A percentile compares a stretch with the other conserved stretches of the same genome.
These are phyloP conservation scores for Anastrepha ludens DNA, from an alignment of 1,140 invertebrate genomes.

Conservation along the genomic window DNA sequence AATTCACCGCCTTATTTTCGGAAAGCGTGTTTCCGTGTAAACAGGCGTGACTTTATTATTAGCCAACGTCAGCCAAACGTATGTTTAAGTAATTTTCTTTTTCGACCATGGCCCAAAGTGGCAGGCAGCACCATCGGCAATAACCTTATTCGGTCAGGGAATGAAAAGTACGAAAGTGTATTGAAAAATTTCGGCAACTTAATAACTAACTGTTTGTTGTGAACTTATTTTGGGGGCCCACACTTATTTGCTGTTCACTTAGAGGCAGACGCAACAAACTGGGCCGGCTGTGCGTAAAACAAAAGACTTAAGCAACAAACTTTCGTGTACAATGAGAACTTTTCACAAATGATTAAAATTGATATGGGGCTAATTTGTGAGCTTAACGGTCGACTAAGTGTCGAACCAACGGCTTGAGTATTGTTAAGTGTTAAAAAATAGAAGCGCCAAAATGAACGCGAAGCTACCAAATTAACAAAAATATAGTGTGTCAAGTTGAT, in stretches of 20 bases:
- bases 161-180: background rate
- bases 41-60: conserved; percentile 53
- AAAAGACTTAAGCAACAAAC: conserved; percentile 41
- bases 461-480: background rate
- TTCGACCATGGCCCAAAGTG: background rate
- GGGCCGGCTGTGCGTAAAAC: background rate
- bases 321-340: conserved; percentile 27
- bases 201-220: conserved; percentile 50
- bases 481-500: no score
- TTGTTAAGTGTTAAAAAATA: conserved; percentile 44
- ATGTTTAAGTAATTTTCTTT: conserved; percentile 54
- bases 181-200: conserved; percentile 39
- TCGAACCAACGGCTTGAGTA: background rate
- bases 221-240: background rate
- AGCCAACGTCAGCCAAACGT: conserved; percentile 45
- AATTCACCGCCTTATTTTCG: background rate
- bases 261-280: conserved; percentile 8
- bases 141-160: background rate
- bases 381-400: conserved; percentile 52
- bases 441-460: conserved; percentile 32
- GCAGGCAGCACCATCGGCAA: background rate
- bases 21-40: conserved; percentile 52
- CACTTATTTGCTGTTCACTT: background rate
- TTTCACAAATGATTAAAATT: conserved; percentile 51
- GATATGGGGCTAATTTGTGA: conserved; percentile 43